A percentile compares a stretch with the other conserved stretches of the same genome.
These are phyloP conservation scores for Polydesmus complanatus DNA, from an alignment of 2,888 invertebrate species.

Conservation along the genomic window DNA sequence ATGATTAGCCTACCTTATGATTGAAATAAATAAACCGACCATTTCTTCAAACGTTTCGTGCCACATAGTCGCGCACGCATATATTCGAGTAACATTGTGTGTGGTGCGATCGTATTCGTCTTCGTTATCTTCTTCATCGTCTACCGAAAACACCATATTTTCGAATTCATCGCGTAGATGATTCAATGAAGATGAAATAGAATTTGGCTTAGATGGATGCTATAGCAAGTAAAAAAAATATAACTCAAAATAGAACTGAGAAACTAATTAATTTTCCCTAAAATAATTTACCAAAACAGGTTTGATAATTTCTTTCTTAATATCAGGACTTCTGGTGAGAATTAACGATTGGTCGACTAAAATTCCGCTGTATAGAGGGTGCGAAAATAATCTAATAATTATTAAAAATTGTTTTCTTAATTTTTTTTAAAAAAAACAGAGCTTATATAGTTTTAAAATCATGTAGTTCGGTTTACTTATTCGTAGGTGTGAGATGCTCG, in stretches of 20 bases:
- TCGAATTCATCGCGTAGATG: neutral
- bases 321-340: no score
- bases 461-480: slow-evolving; percentile 24
- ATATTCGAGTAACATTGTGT: slow-evolving; percentile 39
- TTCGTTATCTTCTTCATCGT: slow-evolving; percentile 8
- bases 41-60: slow-evolving; percentile 82
- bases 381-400: slow-evolving; percentile 35
- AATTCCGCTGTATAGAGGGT: slow-evolving; percentile 31
- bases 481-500: slow-evolving; percentile 27
- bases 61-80: slow-evolving; percentile 89
- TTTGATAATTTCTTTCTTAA: no score
- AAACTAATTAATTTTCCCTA: no score
- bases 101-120: neutral
- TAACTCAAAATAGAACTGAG: no score
- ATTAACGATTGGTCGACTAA: slow-evolving; percentile 22
- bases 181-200: no score
- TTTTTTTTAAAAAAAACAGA: no score
- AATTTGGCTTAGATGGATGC: neutral
- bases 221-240: no score
- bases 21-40: slow-evolving; percentile 77
- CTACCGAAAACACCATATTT: no score
- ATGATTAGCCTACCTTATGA: slow-evolving; percentile 42
- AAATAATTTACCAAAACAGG: no score
- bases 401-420: no score
- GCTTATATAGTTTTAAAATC: no score